phyloP scores from a whole-genome alignment of 2,888 invertebrate species.

The Meloe dianella region DNA sequence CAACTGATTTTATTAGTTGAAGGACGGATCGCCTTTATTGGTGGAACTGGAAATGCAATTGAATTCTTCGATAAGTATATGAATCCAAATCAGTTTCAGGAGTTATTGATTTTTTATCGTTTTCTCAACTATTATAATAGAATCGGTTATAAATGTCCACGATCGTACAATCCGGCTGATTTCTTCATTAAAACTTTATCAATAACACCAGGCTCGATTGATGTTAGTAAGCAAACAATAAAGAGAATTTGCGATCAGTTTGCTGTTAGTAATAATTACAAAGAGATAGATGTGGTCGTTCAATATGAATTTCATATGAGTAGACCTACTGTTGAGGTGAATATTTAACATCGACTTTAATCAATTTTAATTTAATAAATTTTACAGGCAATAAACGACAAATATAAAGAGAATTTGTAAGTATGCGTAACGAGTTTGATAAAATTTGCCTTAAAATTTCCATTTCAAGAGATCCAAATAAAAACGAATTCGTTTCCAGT shows the following conservation, averaged over 20 bases:
- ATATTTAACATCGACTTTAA: constrained; percentile 24
- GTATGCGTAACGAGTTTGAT: constrained; percentile 22
- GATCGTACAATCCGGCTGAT: constrained; percentile 89
- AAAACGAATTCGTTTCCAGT: constrained; percentile 52
- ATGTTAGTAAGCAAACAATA: constrained; percentile 71
- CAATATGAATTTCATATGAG: constrained; percentile 75
- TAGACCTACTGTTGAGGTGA: constrained; percentile 62
- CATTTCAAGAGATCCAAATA: no score
- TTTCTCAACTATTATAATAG: constrained; percentile 62
- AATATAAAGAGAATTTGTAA: constrained; percentile 44
- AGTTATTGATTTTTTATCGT: neutral
- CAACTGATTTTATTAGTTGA: constrained; percentile 81
- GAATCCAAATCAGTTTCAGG: constrained; percentile 14
- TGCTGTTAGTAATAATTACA: constrained; percentile 77
- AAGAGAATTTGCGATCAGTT: constrained; percentile 79
- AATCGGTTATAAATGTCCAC: constrained; percentile 77
- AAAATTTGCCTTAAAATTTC: constrained; percentile 1
- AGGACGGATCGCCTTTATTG: constrained; percentile 85
- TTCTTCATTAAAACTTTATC: constrained; percentile 86
- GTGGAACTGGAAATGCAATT: constrained; percentile 69
- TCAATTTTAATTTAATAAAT: constrained; percentile 16
- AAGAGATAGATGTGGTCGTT: constrained; percentile 76
- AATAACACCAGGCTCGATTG: constrained; percentile 77
- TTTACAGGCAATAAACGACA: constrained; percentile 40
- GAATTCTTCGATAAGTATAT: constrained; percentile 73